Evolutionary conservation across 2,113 vertebrate genomes (phyloP), one percentile per base, ranked within the genome.

Genomic region (Paramormyrops kingsleyae): DNA sequence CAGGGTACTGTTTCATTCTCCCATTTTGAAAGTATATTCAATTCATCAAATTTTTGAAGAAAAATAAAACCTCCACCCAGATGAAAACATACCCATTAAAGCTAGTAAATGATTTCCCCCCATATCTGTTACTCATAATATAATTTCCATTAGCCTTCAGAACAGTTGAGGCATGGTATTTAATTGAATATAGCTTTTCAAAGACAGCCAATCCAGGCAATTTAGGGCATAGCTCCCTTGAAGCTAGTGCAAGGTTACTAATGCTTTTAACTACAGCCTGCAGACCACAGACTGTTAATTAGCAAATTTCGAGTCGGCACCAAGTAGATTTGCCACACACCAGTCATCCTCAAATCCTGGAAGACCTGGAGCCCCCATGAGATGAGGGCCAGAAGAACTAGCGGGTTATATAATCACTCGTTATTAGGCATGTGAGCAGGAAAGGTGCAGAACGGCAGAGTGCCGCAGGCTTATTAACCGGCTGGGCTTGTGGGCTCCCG

Each of bases 381-480:
- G 97, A 97, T 98, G 96, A 96, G 95, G 95, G 94, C 95, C 95
- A 95, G 95, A 95, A 96, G 93, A 95, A 96, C 95, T 96, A 94
- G 96, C 95, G 96, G 96, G 97, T 98, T 97, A 97, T 96, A 97
- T 97, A 98, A 99, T 97, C 95, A 94, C 95, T 97, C 97, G 98
- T 98, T 98, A 97, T 94, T 46, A 84, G 31, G 95, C 96, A 97
- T 95, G 42, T 6, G 3, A 31, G 56, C 53, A n/a, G 8, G 1
- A 44, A 88, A 10, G 53, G 42, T 9, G 35, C 17, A 19, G 86
- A 59, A 88, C 56, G 3, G 31, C 50, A 56, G n/a, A 31, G 2
- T 1, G 0, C 0, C 31, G 85, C 17, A 53, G 2, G 85, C 12
- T 53, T 35, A n/a, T 52, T 52, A 52, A 52, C 21, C 42, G 8